phyloP scores from a whole-genome alignment of 2,888 invertebrate species.

The Hecatera dysodea region DNA sequence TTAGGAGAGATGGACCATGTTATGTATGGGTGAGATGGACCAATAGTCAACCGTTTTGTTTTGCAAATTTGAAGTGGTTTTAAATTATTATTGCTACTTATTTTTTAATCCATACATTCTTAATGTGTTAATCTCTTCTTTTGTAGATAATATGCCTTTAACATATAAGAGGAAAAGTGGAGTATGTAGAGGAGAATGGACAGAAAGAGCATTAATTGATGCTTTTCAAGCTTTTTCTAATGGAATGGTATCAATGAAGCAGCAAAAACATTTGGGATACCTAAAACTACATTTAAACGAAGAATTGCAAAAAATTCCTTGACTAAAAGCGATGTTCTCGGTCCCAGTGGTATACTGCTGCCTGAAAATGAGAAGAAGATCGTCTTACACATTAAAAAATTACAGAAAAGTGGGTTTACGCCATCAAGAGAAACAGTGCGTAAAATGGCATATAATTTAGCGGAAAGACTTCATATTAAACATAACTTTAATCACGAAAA shows the following conservation, averaged over 20 bases:
- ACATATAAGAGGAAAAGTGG: conserved; percentile 17
- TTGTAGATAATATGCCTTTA: conserved; percentile 13
- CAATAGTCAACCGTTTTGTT: background rate
- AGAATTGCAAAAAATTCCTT: conserved; percentile 1
- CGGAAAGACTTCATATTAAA: conserved; percentile 19
- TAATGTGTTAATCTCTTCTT: conserved; percentile 13
- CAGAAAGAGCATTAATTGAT: conserved; percentile 12
- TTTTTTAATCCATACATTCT: conserved; percentile 12
- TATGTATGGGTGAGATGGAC: conserved; percentile 23
- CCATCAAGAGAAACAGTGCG: conserved; percentile 13
- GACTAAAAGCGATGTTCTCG: conserved; percentile 10
- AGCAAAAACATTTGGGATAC: conserved; percentile 27
- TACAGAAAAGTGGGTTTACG: conserved; percentile 18
- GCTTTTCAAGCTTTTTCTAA: conserved; percentile 10
- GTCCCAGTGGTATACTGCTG: conserved; percentile 11
- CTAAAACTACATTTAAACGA: conserved; percentile 21
- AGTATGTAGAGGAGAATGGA: conserved; percentile 13
- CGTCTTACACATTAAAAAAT: conserved; percentile 9
- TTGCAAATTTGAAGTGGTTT: conserved; percentile 5
- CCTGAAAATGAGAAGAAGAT: conserved; percentile 12
- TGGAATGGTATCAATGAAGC: conserved; percentile 26
- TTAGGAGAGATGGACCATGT: conserved; percentile 22
- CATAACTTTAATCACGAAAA: conserved; percentile 29
- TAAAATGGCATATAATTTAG: conserved; percentile 19
- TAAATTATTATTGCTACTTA: conserved; percentile 2